Evolutionary conservation across 2,113 vertebrate species (phyloP).

Genomic region (Eira barbara): DNA sequence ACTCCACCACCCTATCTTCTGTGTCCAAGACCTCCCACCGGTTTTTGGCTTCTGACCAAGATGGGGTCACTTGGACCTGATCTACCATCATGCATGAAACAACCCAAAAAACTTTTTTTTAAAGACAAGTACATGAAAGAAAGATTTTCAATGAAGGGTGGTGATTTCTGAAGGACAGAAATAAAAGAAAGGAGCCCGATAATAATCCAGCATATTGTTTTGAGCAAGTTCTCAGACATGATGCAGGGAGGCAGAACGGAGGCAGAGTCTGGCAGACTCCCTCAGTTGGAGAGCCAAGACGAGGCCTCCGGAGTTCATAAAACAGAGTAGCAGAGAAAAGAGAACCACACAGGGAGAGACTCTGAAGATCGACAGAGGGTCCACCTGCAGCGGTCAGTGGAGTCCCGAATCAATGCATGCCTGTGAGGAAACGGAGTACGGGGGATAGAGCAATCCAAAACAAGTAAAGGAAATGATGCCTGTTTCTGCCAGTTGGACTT

Average conservation of each 20-base stretch:
- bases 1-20: neutral
- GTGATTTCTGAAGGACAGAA: neutral
- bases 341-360: neutral
- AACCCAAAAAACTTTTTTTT: neutral
- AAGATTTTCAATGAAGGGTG: neutral
- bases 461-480: neutral
- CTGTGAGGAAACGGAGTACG: neutral
- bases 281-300: neutral
- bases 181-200: neutral
- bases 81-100: neutral
- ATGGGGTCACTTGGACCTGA: neutral
- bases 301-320: neutral
- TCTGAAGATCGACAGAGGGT: neutral
- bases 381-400: neutral
- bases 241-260: neutral
- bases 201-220: neutral
- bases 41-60: neutral
- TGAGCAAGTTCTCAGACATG: neutral
- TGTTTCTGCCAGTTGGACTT: neutral
- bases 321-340: neutral
- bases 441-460: neutral
- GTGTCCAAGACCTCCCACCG: neutral
- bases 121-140: neutral
- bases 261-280: neutral
- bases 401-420: neutral